Evolutionary conservation across 2,888 invertebrate genomes (phyloP).

Genomic region (Ichneumoninae sp.): DNA sequence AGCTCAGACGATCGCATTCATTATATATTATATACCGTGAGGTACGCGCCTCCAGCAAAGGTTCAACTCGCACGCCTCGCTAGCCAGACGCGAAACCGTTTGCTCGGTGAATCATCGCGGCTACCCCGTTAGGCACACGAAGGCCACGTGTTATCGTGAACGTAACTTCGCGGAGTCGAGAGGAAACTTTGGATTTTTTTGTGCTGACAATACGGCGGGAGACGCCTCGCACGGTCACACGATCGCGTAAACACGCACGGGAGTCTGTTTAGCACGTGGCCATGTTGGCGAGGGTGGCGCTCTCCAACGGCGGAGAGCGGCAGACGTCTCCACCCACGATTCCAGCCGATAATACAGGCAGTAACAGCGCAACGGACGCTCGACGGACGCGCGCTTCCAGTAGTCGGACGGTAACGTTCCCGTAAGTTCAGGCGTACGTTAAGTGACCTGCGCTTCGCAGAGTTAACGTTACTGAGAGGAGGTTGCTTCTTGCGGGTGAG

Average conservation of each 20-base stretch:
- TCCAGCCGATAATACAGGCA: slow-evolving; percentile 73
- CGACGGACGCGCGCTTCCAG: slow-evolving; percentile 44
- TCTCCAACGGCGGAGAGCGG: slow-evolving; percentile 64
- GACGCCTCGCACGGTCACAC: slow-evolving; percentile 13
- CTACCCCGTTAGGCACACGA: slow-evolving; percentile 40
- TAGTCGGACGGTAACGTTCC: slow-evolving; percentile 19
- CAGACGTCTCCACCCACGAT: slow-evolving; percentile 21
- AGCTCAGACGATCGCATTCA: slow-evolving; percentile 44
- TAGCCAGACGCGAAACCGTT: slow-evolving; percentile 48
- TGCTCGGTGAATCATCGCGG: slow-evolving; percentile 59
- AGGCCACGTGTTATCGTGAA: slow-evolving; percentile 35
- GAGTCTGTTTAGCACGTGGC: slow-evolving; percentile 79
- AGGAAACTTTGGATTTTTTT: slow-evolving; percentile 19
- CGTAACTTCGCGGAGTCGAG: slow-evolving; percentile 10
- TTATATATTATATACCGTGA: slow-evolving; percentile 28
- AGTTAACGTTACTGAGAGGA: neutral
- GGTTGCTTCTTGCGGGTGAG: neutral
- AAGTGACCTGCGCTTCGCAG: neutral
- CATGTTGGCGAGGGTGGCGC: slow-evolving; percentile 79
- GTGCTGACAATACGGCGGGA: neutral
- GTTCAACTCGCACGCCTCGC: slow-evolving; percentile 2
- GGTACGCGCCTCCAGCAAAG: slow-evolving; percentile 22
- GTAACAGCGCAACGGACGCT: slow-evolving; percentile 20
- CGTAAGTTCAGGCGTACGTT: slow-evolving; percentile 5
- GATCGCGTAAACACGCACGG: slow-evolving; percentile 65